Conservation (phyloP, 2,113 vertebrate genomes). For the Eurystomus gularis region DNA sequence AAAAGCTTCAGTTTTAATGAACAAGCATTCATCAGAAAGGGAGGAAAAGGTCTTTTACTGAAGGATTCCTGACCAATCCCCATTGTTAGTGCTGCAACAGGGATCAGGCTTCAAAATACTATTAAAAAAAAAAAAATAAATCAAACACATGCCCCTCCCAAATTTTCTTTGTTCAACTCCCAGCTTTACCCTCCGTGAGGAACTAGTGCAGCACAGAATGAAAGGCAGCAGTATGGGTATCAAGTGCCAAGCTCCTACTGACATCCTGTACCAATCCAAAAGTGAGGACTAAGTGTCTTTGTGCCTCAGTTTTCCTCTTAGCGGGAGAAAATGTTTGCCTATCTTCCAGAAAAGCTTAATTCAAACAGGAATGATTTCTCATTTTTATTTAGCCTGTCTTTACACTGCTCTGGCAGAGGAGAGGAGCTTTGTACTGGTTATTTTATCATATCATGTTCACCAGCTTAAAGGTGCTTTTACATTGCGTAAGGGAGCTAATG, state of each 20-base stretch:
- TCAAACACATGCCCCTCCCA: background rate
- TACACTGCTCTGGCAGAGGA: background rate
- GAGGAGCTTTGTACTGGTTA: background rate
- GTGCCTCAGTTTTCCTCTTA: slow-evolving; percentile 1
- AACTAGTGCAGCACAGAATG: background rate
- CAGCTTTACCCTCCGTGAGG: background rate
- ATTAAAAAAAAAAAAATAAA: background rate
- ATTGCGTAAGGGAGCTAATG: background rate
- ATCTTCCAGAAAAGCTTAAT: background rate
- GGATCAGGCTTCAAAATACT: background rate
- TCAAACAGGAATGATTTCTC: background rate
- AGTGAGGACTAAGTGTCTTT: slow-evolving; percentile 2
- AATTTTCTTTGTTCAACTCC: background rate
- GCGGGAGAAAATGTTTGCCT: background rate
- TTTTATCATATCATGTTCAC: background rate
- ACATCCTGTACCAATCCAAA: background rate
- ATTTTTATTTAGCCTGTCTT: background rate
- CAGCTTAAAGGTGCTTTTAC: background rate
- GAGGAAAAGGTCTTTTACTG: background rate
- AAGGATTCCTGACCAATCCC: background rate
- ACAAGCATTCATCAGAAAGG: background rate
- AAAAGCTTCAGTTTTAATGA: slow-evolving; percentile 45
- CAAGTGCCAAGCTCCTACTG: background rate
- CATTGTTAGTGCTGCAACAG: background rate
- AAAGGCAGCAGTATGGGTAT: background rate